These are phyloP conservation scores for Zophobas morio DNA, from an alignment of 1,140 invertebrate species.

Conservation along the genomic window DNA sequence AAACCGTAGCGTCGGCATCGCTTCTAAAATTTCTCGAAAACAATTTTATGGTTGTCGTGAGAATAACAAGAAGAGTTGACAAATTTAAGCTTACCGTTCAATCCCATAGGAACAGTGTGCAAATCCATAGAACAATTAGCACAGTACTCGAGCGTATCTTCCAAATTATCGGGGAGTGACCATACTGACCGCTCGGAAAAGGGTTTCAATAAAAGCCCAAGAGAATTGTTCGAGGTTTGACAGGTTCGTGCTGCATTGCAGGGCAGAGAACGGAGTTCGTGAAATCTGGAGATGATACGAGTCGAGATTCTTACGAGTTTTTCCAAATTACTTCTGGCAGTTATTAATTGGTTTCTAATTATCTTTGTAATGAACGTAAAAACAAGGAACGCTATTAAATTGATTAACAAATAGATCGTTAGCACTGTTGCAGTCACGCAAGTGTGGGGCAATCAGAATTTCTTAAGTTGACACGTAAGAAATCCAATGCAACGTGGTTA, in stretches of 20 bases:
- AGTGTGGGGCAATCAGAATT: background rate
- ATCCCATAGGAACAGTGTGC: conserved; percentile 42
- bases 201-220: conserved; percentile 22
- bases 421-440: conserved; percentile 5
- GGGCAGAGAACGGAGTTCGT: too few species aligned
- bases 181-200: conserved; percentile 48
- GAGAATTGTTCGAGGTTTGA: conserved; percentile 6
- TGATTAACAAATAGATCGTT: conserved; percentile 32
- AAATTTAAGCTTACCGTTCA: conserved; percentile 53
- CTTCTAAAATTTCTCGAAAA: conserved; percentile 1
- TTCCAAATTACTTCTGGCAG: background rate
- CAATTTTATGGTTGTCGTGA: conserved; percentile 24
- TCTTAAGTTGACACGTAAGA: too few species aligned
- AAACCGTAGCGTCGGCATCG: too few species aligned
- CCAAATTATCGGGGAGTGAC: conserved; percentile 56
- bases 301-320: too few species aligned
- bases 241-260: background rate
- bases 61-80: conserved; percentile 51
- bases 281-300: too few species aligned
- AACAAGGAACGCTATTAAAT: conserved; percentile 9
- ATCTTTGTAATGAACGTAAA: conserved; percentile 3
- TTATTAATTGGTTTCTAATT: background rate
- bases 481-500: too few species aligned
- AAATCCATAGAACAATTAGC: conserved; percentile 56
- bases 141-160: conserved; percentile 51